Base-by-base conservation (phyloP, 2,113 vertebrate species). In the Numida meleagris region DNA sequence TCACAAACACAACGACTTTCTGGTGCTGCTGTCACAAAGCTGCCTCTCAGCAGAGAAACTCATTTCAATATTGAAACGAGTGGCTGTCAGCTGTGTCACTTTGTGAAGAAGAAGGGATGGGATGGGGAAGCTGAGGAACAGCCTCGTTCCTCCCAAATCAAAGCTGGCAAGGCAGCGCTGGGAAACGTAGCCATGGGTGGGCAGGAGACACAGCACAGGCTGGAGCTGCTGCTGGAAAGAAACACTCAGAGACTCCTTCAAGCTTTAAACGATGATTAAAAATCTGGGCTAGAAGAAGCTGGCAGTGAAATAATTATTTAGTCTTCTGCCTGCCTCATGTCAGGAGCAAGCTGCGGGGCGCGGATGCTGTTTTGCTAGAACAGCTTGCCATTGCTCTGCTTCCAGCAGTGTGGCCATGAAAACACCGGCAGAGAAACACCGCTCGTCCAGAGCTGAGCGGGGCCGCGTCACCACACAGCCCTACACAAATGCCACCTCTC, bases 371-470 rank as follows among this genome's bases (percentile, higher is more conserved):
- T 83, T 38, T 43, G 76, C 83, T 38, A 3, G 51, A 88, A 57
- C 92, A 94, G 92, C 90, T 93, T 82, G 84, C n/a, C 16, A 66
- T 23, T 68, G 72, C 83, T 88, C 94, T 74, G 90, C 85, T 82
- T 14, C 33, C 57, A 7, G 31, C 7, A 29, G 48, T 3, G 29
- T 24, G 50, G 29, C 0, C 34, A 7, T 18, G 63, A 53, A 50
- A 73, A 40, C 67, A 86, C 65, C 63, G 70, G n/a, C 88, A 67
- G 84, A 34, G n/a, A 23, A 21, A 23, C n/a, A 23, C 20, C 8
- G 12, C 31, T 25, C 16, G 7, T 12, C 18, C 16, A 5, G 25
- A 33, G 38, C 38, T 42, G 50, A 53, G 50, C 16, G 8, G 29
- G 24, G 51, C 34, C 40, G 19, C 15, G 25, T 27, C 40, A 25